Base-by-base conservation (phyloP, 2,797 vertebrate genomes). In the Tamandua tetradactyla region DNA sequence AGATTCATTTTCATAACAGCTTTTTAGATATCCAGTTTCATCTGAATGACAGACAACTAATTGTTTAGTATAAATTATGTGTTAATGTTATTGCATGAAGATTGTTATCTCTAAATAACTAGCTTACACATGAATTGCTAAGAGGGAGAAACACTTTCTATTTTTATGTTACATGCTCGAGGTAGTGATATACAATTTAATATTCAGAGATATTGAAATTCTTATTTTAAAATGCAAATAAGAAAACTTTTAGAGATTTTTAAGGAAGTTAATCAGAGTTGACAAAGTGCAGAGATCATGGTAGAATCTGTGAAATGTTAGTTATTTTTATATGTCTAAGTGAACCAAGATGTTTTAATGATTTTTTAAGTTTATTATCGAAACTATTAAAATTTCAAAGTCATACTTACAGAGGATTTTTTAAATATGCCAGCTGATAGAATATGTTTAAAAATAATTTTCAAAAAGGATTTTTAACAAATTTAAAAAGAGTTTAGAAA, bases 51-150 rank as follows among this genome's bases (percentile, higher is more conserved):
- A 93, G 32, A 96, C 74, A 75, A 88, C 25, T 90, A 94, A 96
- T 86, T 93, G 14, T 95, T 96, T 93, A 72, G 59, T 66, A 55
- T 95, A 92, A 97, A 96, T 95, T 94, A 93, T 40, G 32, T 94
- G 75, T 96, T 93, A 96, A 78, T 86, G 11, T 94, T 93, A 91
- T 78, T 91, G 23, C 72, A 84, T 83, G 55, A 83, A 91, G 92
- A 94, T 92, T 94, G 44, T 11, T 25, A 89, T 91, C 72, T 93
- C 71, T 93, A 95, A 95, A 95, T 95, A 74, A 89, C 64, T 89
- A 93, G 74, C 68, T 96, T 85, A 92, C 74, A 95, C 20, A 90
- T 96, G 78, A 95, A 95, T 95, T 90, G 82, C 61, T 93, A 95
- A 94, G 44, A 61, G 57, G 7, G 40, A 92, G 94, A 89, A 95